Evolutionary conservation across 2,797 vertebrate species (phyloP), one percentile per base, ranked within the genome.

Genomic region (Hirundo rustica): DNA sequence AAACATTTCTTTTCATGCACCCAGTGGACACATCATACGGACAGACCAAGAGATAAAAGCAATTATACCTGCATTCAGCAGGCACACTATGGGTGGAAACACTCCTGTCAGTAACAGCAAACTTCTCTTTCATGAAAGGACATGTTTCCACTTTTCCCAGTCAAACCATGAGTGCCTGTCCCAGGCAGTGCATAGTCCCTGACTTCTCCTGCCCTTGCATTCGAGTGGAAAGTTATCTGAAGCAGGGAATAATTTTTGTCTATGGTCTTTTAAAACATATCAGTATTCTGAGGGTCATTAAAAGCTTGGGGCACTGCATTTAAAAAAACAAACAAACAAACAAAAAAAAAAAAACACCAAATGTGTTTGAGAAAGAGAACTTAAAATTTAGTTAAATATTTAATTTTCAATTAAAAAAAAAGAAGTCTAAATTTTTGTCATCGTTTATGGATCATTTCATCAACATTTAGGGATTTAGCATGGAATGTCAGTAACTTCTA

Each of bases 391-490:
- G 9, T 16, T 54, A 42, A 48, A 34, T 51, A 54, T 67, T 78
- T 27, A 62, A 62, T 62, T 73, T 77, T 34, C 3, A 9, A 29
- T 14, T 3, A 9, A 40, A 11, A 25, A 23, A 11, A 29, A 14
- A 54, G n/a, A n/a, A 5, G 22, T 53, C 18, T 23, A 12, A 22
- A 38, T 47, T n/a, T 50, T 53, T 1, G 0, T 48, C 11, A 22
- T 42, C 7, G 2, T 36, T 32, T 38, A 25, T 16, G 16, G 12
- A 48, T 38, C 10, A 48, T 74, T 74, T 58, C 0, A 0, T 26
- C 16, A 48, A 54, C 3, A 25, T 50, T 81, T 74, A 42, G 4
- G 4, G 8, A 50, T 55, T 14, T 29, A 23, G 17, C 11, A 54
- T 10, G 16, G 13, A 47, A 55, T 11, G 9, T 13, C n/a, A 42